These are phyloP conservation scores for Hippocampus abdominalis DNA, from an alignment of 2,113 vertebrate genomes.

Conservation along the genomic window DNA sequence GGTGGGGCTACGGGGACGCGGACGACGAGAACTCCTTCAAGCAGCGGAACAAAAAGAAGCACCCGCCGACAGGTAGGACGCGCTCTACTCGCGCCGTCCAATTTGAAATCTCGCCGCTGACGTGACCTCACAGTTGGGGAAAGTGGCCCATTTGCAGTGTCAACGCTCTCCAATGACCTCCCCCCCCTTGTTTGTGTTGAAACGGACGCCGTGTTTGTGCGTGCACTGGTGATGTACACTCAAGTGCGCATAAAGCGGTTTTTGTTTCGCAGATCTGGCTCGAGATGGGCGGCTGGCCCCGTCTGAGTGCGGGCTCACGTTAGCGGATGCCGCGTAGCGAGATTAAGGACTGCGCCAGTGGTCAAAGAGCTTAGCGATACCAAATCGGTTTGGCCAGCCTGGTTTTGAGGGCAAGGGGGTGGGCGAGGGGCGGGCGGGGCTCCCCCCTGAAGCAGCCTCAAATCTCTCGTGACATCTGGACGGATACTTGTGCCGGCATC, in stretches of 20 bases:
- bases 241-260: slow-evolving; percentile 28
- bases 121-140: not conserved
- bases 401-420: slow-evolving; percentile 35
- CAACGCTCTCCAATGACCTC: not conserved
- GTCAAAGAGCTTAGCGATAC: slow-evolving; percentile 45
- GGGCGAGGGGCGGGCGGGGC: slow-evolving; percentile 46
- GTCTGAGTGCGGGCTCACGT: slow-evolving; percentile 34
- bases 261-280: slow-evolving; percentile 25
- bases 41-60: slow-evolving; percentile 82
- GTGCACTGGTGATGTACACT: slow-evolving; percentile 4
- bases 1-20: slow-evolving; percentile 95
- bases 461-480: slow-evolving; percentile 60
- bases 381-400: slow-evolving; percentile 53
- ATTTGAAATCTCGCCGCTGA: not conserved
- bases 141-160: too few relatives aligned
- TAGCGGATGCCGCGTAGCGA: slow-evolving; percentile 46
- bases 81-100: too few relatives aligned
- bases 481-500: slow-evolving; percentile 24
- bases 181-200: slow-evolving; percentile 16
- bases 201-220: slow-evolving; percentile 14
- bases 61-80: slow-evolving; percentile 79
- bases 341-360: slow-evolving; percentile 62
- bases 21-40: slow-evolving; percentile 87
- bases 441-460: slow-evolving; percentile 45
- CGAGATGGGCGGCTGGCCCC: slow-evolving; percentile 22